These are phyloP conservation scores for Diacarnus erythraeanus DNA, from an alignment of 37 sponge, comb jelly and placozoan species.

Conservation along the genomic window DNA sequence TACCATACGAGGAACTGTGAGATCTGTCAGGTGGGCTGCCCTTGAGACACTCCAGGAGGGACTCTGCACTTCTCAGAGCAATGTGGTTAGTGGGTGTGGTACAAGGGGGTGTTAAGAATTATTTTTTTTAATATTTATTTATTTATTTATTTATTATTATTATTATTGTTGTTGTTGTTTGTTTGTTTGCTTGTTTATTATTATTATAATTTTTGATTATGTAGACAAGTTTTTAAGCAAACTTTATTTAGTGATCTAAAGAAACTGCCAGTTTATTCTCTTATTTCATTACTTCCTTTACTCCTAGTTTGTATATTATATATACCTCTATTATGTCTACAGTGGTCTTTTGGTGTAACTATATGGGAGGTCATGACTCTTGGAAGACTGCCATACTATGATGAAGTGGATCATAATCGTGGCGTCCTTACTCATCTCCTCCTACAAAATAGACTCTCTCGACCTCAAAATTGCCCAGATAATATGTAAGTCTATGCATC, in stretches of 20 bases:
- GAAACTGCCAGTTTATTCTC: neutral
- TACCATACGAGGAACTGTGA: slow-evolving; percentile 37
- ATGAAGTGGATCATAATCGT: slow-evolving; percentile 49
- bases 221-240: too few species aligned
- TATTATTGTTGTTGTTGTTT: neutral
- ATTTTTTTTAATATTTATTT: too few species aligned
- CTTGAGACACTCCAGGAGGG: slow-evolving; percentile 77
- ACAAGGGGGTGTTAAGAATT: too few species aligned
- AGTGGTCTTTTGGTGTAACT: slow-evolving; percentile 82
- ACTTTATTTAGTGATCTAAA: too few species aligned
- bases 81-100: slow-evolving; percentile 88
- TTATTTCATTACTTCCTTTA: neutral
- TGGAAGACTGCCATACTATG: slow-evolving; percentile 58
- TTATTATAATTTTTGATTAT: too few species aligned
- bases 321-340: neutral
- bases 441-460: slow-evolving; percentile 45
- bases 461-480: slow-evolving; percentile 54
- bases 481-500: slow-evolving; percentile 48
- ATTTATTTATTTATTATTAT: too few species aligned
- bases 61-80: slow-evolving; percentile 60
- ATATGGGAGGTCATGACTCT: slow-evolving; percentile 65
- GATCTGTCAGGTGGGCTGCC: slow-evolving; percentile 84
- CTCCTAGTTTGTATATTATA: neutral
- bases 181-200: neutral
- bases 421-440: slow-evolving; percentile 59